phyloP scores from a whole-genome alignment of 2,797 vertebrate species.

The Antennarius maculatus region DNA sequence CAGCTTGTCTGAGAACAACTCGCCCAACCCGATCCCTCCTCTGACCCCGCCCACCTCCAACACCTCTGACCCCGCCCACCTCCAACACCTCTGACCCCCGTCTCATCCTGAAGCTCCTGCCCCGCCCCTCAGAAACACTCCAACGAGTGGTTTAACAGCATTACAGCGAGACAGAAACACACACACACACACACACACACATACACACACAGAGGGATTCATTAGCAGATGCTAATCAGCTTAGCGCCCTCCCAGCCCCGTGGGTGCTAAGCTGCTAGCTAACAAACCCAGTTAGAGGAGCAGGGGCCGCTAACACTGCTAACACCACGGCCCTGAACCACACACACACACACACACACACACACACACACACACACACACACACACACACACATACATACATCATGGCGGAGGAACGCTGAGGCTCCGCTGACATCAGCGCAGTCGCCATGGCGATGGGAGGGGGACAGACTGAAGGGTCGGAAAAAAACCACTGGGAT shows the following conservation, averaged over 20 bases:
- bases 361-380: not conserved
- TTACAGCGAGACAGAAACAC: constrained; percentile 15
- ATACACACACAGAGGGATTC: constrained; percentile 29
- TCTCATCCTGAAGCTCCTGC: too few species aligned
- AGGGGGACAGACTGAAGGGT: not conserved
- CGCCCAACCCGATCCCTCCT: constrained; percentile 17
- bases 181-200: not conserved
- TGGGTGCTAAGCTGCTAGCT: constrained; percentile 76
- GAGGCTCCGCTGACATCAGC: constrained; percentile 39
- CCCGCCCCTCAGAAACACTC: too few species aligned
- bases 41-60: constrained; percentile 42
- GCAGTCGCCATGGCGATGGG: constrained; percentile 36
- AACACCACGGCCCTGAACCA: constrained; percentile 24
- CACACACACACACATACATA: not conserved
- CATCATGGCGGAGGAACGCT: constrained; percentile 36
- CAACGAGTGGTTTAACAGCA: constrained; percentile 16
- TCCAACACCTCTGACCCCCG: not conserved
- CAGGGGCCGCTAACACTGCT: constrained; percentile 34
- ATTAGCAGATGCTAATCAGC: constrained; percentile 79
- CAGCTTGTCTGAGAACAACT: constrained; percentile 53
- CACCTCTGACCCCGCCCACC: constrained; percentile 49
- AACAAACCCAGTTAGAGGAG: constrained; percentile 72
- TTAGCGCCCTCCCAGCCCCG: constrained; percentile 70
- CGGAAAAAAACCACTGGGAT: constrained; percentile 4
- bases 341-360: not conserved